phyloP scores from a whole-genome alignment of 2,113 vertebrate species.

The Columbina picui region DNA sequence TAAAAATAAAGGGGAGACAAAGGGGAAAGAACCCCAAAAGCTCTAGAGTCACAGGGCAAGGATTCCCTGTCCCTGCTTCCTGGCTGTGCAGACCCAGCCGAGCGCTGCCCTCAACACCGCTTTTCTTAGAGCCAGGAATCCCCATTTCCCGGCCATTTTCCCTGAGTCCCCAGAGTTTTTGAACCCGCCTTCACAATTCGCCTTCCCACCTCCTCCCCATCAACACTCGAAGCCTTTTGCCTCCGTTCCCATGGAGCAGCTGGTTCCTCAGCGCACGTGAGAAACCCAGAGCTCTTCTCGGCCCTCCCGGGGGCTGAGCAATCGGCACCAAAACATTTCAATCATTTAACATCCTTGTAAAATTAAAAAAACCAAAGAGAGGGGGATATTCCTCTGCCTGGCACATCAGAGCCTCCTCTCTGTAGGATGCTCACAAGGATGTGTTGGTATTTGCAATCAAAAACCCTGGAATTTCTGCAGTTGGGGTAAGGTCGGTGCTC shows the following conservation, averaged over 20 bases:
- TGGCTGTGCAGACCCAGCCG: background rate
- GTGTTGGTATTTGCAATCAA: background rate
- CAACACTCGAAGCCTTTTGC: conserved; percentile 2
- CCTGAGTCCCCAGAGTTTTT: conserved; percentile 52
- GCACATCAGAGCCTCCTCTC: background rate
- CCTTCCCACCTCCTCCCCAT: background rate
- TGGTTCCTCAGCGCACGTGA: background rate
- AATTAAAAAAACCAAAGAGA: background rate
- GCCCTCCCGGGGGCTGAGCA: background rate
- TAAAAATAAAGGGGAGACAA: background rate
- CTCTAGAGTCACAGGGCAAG: background rate
- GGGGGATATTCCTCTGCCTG: background rate
- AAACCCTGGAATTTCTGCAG: background rate
- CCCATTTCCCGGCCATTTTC: conserved; percentile 9
- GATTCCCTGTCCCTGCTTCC: background rate
- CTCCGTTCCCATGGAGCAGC: conserved; percentile 6
- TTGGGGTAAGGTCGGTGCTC: background rate
- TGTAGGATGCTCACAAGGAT: background rate
- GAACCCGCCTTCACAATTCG: conserved; percentile 43
- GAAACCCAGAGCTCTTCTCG: background rate
- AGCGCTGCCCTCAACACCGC: conserved; percentile 53
- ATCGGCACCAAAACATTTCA: background rate
- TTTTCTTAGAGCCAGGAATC: conserved; percentile 34
- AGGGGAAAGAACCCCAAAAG: conserved; percentile 66
- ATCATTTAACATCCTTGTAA: background rate